Evolutionary conservation across 2,113 vertebrate genomes (phyloP), one percentile per base, ranked within the genome.

Genomic region (Odontophorus gujanensis): DNA sequence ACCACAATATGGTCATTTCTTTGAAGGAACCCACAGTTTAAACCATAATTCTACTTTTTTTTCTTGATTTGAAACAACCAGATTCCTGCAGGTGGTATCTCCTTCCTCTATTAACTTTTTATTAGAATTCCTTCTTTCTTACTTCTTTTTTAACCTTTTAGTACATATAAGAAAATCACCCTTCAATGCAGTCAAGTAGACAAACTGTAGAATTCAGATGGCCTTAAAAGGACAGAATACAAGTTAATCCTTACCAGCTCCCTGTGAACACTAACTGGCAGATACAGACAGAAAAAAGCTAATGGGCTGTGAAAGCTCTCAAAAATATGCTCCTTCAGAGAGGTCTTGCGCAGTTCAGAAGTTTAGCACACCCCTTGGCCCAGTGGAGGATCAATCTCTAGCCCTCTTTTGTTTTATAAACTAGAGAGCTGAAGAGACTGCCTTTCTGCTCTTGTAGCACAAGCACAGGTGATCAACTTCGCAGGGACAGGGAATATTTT

Each of bases 71-170:
- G 38, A 87, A 89, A 61, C 7, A 67, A 40, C 2, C 36, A 58
- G 50, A 74, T 72, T 67, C 53, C 36, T 80, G 36, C 25, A 59
- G 5, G 69, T 32, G 6, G 32, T 9, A 34, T 66, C n/a, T 78
- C 22, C 51, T 80, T 74, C 18, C 47, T 71, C 3, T 62, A 28
- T 71, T 67, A 71, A 19, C 13, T 77, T 77, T 84, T 43, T 6
- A 38, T 91, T 81, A 74, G 36, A 81, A 91, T 72, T 82, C n/a
- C 51, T 55, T 77, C 32, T 71, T 65, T 51, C 32, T 11, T 16
- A 15, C n/a, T 68, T 5, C 1, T 48, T 38, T 47, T 40, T 10
- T 14, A 88, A 4, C n/a, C 40, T 94, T 91, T 75, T 89, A 55
- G 34, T 65, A 51, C 6, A 18, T 18, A 15, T 55, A 34, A 82